Conservation (phyloP, 2,888 invertebrate genomes). For the Noctuana brunneofusca region DNA sequence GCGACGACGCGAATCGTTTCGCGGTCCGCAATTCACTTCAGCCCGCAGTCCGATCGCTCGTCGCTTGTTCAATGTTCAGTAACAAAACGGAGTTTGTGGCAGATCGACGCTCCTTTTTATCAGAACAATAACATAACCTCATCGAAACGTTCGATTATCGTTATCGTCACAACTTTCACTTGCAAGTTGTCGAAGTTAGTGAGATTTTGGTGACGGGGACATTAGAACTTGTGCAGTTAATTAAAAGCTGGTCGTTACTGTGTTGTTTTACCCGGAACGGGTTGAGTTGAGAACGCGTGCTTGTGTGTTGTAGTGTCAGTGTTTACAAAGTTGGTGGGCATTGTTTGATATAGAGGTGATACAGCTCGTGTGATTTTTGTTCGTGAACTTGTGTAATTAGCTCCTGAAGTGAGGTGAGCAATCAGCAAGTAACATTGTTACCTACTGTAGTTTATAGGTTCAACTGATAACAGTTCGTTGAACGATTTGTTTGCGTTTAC, state of each 20-base stretch:
- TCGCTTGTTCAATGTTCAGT: constrained; percentile 55
- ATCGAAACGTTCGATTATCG: constrained; percentile 43
- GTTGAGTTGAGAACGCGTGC: constrained; percentile 37
- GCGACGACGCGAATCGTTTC: not conserved
- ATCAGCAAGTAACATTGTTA: constrained; percentile 33
- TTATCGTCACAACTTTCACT: constrained; percentile 64
- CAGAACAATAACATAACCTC: constrained; percentile 72
- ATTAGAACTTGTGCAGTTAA: constrained; percentile 13
- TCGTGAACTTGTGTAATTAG: constrained; percentile 66
- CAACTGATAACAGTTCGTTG: constrained; percentile 34
- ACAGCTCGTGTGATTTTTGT: constrained; percentile 54
- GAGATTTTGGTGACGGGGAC: constrained; percentile 23
- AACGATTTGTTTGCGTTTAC: constrained; percentile 10
- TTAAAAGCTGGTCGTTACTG: constrained; percentile 30
- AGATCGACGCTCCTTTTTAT: constrained; percentile 51
- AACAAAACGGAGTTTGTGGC: constrained; percentile 54
- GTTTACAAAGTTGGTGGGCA: constrained; percentile 67
- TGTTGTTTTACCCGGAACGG: constrained; percentile 36
- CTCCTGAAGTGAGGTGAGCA: constrained; percentile 54
- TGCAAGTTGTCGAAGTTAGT: constrained; percentile 34
- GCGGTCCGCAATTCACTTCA: constrained; percentile 5
- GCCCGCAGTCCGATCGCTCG: constrained; percentile 8
- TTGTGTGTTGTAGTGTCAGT: constrained; percentile 53
- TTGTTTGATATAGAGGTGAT: constrained; percentile 60
- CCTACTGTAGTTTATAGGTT: constrained; percentile 8